phyloP scores from a whole-genome alignment of 2,113 vertebrate genomes.

The Nothobranchius furzeri region DNA sequence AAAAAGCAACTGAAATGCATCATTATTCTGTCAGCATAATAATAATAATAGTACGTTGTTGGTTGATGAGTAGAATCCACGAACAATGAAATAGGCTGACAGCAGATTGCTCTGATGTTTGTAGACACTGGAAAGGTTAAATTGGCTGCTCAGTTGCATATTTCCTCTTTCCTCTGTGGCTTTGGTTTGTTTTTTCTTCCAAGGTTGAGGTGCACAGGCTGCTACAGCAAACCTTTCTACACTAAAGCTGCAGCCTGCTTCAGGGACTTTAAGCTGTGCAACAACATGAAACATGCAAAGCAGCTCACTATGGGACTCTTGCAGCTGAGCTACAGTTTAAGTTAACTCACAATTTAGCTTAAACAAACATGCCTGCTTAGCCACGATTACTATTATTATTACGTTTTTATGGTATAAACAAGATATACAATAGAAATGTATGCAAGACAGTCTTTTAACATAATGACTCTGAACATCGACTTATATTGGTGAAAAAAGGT shows the following conservation, averaged over 20 bases:
- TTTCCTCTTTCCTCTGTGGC: slow-evolving; percentile 49
- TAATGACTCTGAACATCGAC: too few relatives aligned
- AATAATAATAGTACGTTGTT: background rate
- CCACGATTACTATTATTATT: too few relatives aligned
- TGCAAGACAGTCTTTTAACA: too few relatives aligned
- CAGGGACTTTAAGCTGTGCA: background rate
- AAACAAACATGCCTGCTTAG: too few relatives aligned
- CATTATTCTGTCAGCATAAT: background rate
- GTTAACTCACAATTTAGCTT: too few relatives aligned
- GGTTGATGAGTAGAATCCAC: background rate
- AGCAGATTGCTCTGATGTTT: background rate
- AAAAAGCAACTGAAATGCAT: background rate
- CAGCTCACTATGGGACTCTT: background rate
- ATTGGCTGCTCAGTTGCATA: background rate
- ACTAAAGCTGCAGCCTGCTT: slow-evolving; percentile 3
- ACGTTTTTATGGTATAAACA: too few relatives aligned
- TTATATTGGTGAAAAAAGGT: too few relatives aligned
- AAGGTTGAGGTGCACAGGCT: slow-evolving; percentile 19
- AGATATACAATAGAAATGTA: too few relatives aligned
- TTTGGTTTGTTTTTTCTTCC: slow-evolving; percentile 9
- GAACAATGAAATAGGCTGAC: background rate
- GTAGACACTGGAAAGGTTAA: slow-evolving; percentile 13
- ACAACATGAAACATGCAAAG: background rate
- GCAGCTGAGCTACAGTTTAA: too few relatives aligned
- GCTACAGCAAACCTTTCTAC: background rate